Conservation (phyloP, 2,888 invertebrate genomes). For the Drosophila aldrichi region DNA sequence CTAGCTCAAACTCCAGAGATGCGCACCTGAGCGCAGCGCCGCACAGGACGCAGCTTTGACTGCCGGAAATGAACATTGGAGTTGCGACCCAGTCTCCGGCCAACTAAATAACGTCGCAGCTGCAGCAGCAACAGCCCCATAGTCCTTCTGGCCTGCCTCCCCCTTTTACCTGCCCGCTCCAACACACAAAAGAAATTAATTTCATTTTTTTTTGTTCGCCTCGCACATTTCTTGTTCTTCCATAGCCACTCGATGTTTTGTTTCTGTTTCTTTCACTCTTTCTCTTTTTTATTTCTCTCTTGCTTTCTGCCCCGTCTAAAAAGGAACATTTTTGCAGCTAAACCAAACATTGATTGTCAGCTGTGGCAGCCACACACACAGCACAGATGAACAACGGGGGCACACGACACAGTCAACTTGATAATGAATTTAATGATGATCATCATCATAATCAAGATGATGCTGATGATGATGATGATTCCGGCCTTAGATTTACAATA, state of each 20-base stretch:
- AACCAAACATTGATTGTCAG: constrained; percentile 82
- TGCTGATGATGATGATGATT: constrained; percentile 18
- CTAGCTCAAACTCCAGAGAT: constrained; percentile 65
- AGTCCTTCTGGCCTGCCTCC: too few relatives aligned
- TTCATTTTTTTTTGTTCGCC: constrained; percentile 76
- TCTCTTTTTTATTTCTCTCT: constrained; percentile 6
- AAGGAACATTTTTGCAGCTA: constrained; percentile 69
- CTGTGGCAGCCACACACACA: constrained; percentile 13
- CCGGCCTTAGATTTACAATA: constrained; percentile 43
- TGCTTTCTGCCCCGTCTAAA: constrained; percentile 39
- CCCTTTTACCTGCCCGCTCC: neutral
- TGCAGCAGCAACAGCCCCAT: constrained; percentile 6
- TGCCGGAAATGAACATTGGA: constrained; percentile 79
- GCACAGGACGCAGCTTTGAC: constrained; percentile 76
- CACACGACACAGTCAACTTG: constrained; percentile 11
- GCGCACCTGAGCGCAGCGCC: constrained; percentile 59
- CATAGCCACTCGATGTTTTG: constrained; percentile 71
- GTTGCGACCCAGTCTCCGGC: constrained; percentile 38
- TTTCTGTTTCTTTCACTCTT: constrained; percentile 38
- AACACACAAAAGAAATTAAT: constrained; percentile 85
- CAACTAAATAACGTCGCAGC: constrained; percentile 57
- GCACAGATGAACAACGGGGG: constrained; percentile 13
- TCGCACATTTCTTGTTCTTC: constrained; percentile 32
- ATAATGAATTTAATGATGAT: constrained; percentile 8
- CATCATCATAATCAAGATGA: neutral